Percentiles rank a stretch among this genome's conserved stretches.
phyloP scores from a whole-genome alignment of 2,888 invertebrate genomes.

The Amblyteles armatorius region DNA sequence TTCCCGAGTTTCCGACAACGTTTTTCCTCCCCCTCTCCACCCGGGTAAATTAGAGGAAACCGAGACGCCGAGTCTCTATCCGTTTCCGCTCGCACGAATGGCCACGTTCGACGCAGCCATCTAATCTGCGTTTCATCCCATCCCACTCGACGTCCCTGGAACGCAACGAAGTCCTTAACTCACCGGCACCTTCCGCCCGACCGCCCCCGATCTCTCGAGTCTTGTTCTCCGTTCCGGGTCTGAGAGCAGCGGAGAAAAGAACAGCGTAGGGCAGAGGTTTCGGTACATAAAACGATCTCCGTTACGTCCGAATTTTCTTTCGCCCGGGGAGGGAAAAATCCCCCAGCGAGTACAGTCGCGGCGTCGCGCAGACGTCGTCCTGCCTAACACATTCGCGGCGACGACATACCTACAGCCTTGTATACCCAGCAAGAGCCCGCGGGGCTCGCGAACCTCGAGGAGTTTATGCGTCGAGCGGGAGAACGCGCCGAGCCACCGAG shows the following conservation, averaged over 20 bases:
- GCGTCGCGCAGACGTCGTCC: slow-evolving; percentile 55
- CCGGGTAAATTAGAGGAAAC: slow-evolving; percentile 59
- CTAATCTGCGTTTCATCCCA: slow-evolving; percentile 29
- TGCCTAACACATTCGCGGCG: slow-evolving; percentile 23
- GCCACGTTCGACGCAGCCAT: slow-evolving; percentile 55
- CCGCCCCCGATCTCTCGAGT: slow-evolving; percentile 27
- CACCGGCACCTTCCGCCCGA: slow-evolving; percentile 27
- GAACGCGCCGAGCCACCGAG: slow-evolving; percentile 41
- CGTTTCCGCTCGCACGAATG: slow-evolving; percentile 35
- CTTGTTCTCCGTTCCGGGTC: slow-evolving; percentile 24
- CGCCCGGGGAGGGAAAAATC: slow-evolving; percentile 69
- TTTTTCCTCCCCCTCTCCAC: slow-evolving; percentile 26
- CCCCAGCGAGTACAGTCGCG: slow-evolving; percentile 74
- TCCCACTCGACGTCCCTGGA: not conserved
- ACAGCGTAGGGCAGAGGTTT: slow-evolving; percentile 34
- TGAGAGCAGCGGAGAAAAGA: slow-evolving; percentile 9
- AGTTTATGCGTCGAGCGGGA: slow-evolving; percentile 66
- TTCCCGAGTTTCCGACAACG: slow-evolving; percentile 51
- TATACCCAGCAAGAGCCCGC: slow-evolving; percentile 30
- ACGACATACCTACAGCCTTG: slow-evolving; percentile 16
- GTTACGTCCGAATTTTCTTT: slow-evolving; percentile 51
- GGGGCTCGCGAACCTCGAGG: slow-evolving; percentile 30
- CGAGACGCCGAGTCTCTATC: slow-evolving; percentile 29
- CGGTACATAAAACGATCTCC: slow-evolving; percentile 56
- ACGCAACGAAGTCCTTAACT: slow-evolving; percentile 36